Evolutionary conservation across 2,113 vertebrate species (phyloP), one percentile per base, ranked within the genome.

Genomic region (Scomber scombrus): DNA sequence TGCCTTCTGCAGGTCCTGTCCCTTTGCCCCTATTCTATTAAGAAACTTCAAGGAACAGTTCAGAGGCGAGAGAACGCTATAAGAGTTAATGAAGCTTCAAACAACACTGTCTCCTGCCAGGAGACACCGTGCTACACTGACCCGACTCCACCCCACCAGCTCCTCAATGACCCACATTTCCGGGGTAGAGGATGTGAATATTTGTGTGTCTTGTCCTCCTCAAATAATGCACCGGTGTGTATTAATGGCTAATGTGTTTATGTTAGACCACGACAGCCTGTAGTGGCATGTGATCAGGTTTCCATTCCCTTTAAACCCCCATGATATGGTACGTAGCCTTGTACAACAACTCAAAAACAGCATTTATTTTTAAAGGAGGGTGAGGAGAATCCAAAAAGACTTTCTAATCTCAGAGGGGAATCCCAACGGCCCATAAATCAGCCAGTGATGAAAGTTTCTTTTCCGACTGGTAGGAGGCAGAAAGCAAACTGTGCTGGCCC

Each of bases 361-460:
- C 34, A 64, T 84, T 84, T 88, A 88, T 89, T 93, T 94, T 93
- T 88, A 88, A 49, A 70, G 74, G 75, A 49, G 73, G 85, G 66
- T 78, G 70, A 88, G 85, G 81, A 85, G 84, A 91, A 94, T 92
- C 90, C 85, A 86, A 90, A 94, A 94, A 87, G 90, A 87, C 93
- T 91, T 91, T 91, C 78, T 85, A 85, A 92, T 93, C 93, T 93
- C 89, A 80, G 50, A 81, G 86, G 88, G 84, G 92, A 85, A 92
- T 88, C 85, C 81, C 86, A 73, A 83, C 72, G 50, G 88, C 82
- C 85, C 81, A 92, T 95, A 95, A 95, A 95, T 95, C 94, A 95
- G 74, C 65, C 75, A 8, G 93, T 91, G 93, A 95, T 95, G 94
- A 95, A 94, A 95, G 94, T 93, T 95, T 90, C 87, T 91, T 92